phyloP scores from a whole-genome alignment of 2,888 invertebrate species.

The Oxycera nigricornis region DNA sequence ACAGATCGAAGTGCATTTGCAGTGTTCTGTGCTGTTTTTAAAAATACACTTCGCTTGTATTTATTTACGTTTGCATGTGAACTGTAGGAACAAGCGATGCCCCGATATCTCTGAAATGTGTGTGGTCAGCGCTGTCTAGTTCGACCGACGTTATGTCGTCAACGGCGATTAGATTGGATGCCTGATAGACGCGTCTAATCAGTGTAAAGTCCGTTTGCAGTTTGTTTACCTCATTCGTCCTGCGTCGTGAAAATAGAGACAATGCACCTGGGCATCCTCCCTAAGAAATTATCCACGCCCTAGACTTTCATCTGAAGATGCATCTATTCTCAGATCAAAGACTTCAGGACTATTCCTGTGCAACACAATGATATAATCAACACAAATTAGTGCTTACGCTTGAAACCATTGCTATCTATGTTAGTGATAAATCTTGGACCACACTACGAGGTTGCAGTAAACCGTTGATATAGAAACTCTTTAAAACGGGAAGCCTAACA shows the following conservation, averaged over 20 bases:
- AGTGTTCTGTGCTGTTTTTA: background rate
- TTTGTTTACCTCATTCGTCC: constrained; percentile 22
- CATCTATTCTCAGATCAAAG: too few relatives aligned
- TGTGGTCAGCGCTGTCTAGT: constrained; percentile 33
- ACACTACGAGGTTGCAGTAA: too few relatives aligned
- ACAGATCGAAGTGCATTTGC: background rate
- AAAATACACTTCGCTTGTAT: background rate
- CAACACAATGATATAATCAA: too few relatives aligned
- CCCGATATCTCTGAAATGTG: constrained; percentile 2
- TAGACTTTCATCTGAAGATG: too few relatives aligned
- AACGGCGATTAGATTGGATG: constrained; percentile 8
- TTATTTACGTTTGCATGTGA: background rate
- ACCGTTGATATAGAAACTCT: too few relatives aligned
- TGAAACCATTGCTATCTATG: too few relatives aligned
- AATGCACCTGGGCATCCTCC: too few relatives aligned
- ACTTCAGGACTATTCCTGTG: too few relatives aligned
- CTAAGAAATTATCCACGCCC: too few relatives aligned
- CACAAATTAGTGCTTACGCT: too few relatives aligned
- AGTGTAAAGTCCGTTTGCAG: constrained; percentile 16
- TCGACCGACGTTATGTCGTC: constrained; percentile 12
- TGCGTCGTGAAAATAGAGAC: background rate
- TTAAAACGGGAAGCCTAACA: too few relatives aligned
- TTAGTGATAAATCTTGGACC: too few relatives aligned
- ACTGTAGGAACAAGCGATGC: background rate
- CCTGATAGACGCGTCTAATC: background rate